Conservation (phyloP, 2,113 vertebrate genomes). For the Catharus minimus region DNA sequence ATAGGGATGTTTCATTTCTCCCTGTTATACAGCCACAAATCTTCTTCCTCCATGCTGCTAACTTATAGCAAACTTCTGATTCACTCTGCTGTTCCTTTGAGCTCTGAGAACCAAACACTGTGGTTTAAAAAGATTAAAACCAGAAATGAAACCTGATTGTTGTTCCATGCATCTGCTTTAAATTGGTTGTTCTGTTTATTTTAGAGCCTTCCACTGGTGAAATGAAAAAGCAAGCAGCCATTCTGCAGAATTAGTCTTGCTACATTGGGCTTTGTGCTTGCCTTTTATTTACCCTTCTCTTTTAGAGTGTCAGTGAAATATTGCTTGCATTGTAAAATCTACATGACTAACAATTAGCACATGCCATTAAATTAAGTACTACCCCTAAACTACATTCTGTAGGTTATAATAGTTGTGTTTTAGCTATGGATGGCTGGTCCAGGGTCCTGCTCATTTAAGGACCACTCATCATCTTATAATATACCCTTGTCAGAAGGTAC, state of each 20-base stretch:
- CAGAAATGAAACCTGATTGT: conserved; percentile 41
- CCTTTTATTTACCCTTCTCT: conserved; percentile 3
- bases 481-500: not conserved
- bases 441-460: not conserved
- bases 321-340: not conserved
- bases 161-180: conserved; percentile 56
- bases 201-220: conserved; percentile 26
- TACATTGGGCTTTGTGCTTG: not conserved
- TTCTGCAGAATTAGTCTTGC: conserved; percentile 3
- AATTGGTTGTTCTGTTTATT: conserved; percentile 59
- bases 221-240: not conserved
- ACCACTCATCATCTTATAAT: not conserved
- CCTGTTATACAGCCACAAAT: not conserved
- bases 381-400: not conserved
- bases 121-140: conserved; percentile 59
- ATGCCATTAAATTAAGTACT: not conserved
- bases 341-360: not conserved
- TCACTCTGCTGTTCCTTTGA: conserved; percentile 35
- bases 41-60: not conserved
- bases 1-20: not conserved
- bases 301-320: not conserved
- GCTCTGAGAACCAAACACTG: conserved; percentile 17
- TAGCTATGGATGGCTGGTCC: not conserved
- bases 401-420: not conserved
- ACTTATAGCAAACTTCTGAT: conserved; percentile 15